These are phyloP conservation scores for Eretmocerus hayati DNA, from an alignment of 2,888 invertebrate species.

Conservation along the genomic window DNA sequence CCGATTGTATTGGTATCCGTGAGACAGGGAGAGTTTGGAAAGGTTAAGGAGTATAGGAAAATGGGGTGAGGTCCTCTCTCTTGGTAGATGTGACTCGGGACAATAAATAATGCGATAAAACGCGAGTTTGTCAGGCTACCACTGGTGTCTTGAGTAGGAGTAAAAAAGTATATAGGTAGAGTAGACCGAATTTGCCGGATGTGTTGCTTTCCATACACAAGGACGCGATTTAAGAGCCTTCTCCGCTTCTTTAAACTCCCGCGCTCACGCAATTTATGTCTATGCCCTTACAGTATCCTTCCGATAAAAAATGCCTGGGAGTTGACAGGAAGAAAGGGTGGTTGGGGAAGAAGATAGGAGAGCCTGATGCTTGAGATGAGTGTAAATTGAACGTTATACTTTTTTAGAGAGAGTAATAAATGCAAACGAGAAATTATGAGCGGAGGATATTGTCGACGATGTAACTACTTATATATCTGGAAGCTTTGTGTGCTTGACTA, in stretches of 20 bases:
- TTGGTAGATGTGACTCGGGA: constrained; percentile 24
- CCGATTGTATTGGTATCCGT: background rate
- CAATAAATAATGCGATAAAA: constrained; percentile 48
- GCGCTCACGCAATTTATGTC: constrained; percentile 10
- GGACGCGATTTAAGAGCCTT: constrained; percentile 22
- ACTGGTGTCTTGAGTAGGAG: constrained; percentile 21
- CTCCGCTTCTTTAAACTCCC: constrained; percentile 7
- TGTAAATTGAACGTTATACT: constrained; percentile 21
- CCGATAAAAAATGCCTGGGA: constrained; percentile 14
- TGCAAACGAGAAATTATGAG: constrained; percentile 3
- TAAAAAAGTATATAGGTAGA: too few species aligned
- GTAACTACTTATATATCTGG: too few species aligned
- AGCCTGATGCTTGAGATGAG: constrained; percentile 18
- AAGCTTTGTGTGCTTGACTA: too few species aligned
- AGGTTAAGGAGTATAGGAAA: background rate
- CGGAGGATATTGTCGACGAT: background rate
- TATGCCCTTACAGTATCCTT: constrained; percentile 9
- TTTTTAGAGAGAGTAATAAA: constrained; percentile 16
- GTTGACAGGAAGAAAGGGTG: too few species aligned
- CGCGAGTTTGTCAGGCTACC: constrained; percentile 45
- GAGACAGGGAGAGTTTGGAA: background rate
- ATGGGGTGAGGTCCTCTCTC: constrained; percentile 30
- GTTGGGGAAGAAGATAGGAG: too few species aligned
- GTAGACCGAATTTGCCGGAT: constrained; percentile 20
- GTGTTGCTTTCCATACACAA: constrained; percentile 19